A percentile compares a stretch with the other conserved stretches of the same genome.
These are phyloP conservation scores for Scyliorhinus canicula DNA, from an alignment of 2,797 vertebrate species.

Conservation along the genomic window DNA sequence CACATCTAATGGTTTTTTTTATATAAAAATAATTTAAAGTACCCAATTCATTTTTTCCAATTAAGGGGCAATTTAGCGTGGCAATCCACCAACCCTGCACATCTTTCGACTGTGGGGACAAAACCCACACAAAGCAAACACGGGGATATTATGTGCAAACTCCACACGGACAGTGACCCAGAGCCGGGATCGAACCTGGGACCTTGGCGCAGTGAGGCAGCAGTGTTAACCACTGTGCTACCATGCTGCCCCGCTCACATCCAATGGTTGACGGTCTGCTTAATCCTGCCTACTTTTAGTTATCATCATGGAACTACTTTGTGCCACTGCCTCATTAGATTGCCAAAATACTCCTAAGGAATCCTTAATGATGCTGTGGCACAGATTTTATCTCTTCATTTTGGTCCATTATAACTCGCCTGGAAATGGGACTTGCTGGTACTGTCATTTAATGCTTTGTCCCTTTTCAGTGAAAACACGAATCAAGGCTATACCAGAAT, in stretches of 20 bases:
- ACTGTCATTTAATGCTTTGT: not conserved
- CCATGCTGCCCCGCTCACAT: too few species aligned
- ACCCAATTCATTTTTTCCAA: too few species aligned
- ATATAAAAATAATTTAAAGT: too few species aligned
- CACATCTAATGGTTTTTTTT: not conserved
- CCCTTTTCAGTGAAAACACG: not conserved
- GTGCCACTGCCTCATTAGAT: not conserved
- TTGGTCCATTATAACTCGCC: not conserved
- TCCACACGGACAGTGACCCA: too few species aligned
- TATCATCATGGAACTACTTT: not conserved
- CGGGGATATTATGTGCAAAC: too few species aligned
- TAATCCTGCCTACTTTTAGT: not conserved
- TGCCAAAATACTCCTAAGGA: not conserved
- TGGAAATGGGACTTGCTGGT: not conserved
- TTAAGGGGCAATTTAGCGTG: too few species aligned
- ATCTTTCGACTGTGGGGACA: too few species aligned
- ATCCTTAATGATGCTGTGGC: not conserved
- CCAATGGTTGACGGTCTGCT: not conserved
- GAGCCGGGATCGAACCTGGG: too few species aligned
- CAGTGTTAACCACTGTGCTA: too few species aligned
- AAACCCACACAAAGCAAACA: too few species aligned
- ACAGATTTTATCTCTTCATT: not conserved
- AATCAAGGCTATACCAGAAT: not conserved
- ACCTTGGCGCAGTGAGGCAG: too few species aligned
- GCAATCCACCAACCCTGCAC: too few species aligned